phyloP scores from a whole-genome alignment of 2,888 invertebrate species.

The Chesias legatella region DNA sequence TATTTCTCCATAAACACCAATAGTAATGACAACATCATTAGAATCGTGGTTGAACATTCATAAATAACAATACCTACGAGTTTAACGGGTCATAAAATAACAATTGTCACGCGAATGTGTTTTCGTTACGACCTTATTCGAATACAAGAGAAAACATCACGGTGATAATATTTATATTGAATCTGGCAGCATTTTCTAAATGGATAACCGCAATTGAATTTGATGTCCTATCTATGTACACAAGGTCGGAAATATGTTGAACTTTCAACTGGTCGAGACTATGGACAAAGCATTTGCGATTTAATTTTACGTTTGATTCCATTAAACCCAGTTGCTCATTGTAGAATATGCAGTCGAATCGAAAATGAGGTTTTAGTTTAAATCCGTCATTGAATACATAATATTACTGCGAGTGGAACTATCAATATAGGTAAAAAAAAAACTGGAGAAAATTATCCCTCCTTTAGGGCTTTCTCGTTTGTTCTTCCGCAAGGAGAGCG shows the following conservation, averaged over 20 bases:
- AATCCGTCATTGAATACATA: conserved; percentile 14
- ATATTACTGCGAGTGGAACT: no score
- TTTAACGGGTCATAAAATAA: conserved; percentile 26
- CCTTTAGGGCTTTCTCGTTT: no score
- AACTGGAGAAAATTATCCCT: no score
- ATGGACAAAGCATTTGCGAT: conserved; percentile 23
- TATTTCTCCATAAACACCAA: conserved; percentile 33
- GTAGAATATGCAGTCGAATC: background rate
- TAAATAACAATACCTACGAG: conserved; percentile 24
- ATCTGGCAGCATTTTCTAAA: conserved; percentile 24
- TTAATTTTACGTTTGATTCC: conserved; percentile 20
- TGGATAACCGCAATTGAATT: conserved; percentile 14
- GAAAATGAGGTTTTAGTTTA: conserved; percentile 4
- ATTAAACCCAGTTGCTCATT: conserved; percentile 29
- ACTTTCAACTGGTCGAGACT: conserved; percentile 19
- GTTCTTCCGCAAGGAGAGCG: no score
- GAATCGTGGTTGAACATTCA: conserved; percentile 22
- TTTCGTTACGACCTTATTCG: conserved; percentile 25
- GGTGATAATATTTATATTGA: conserved; percentile 23
- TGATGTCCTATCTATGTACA: conserved; percentile 18
- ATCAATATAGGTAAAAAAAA: no score
- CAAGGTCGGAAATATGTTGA: conserved; percentile 25
- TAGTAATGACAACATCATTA: conserved; percentile 45
- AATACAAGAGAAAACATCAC: conserved; percentile 27
- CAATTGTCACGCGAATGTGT: conserved; percentile 29